Conservation (phyloP, 2,888 invertebrate genomes). For the Lepidochrysops patricia region DNA sequence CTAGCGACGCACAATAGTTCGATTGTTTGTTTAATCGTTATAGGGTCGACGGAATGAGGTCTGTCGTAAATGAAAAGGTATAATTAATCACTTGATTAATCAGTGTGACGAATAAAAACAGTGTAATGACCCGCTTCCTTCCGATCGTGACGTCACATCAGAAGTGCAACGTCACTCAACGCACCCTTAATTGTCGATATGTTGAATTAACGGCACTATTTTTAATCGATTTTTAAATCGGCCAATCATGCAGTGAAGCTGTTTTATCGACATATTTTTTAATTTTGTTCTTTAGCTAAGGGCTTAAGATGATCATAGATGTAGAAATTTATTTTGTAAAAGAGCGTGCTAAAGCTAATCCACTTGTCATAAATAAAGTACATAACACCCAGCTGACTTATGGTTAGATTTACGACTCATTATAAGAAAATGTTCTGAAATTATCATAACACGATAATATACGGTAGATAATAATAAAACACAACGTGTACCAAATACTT, state of each 20-base stretch:
- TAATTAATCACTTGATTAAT: conserved; percentile 74
- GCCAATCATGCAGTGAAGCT: no score
- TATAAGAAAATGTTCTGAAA: not conserved
- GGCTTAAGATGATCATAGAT: no score
- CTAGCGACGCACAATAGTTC: not conserved
- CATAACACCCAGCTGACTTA: not conserved
- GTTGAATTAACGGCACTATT: not conserved
- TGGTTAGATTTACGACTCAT: not conserved
- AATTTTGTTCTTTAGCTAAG: no score
- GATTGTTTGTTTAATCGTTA: conserved; percentile 9
- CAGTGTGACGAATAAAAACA: conserved; percentile 74
- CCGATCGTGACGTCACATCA: conserved; percentile 70
- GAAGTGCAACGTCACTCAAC: conserved; percentile 58
- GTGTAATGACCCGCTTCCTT: conserved; percentile 72
- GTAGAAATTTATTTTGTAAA: no score
- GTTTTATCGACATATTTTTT: no score
- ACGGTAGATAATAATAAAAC: not conserved
- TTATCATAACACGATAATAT: not conserved
- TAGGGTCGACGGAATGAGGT: conserved; percentile 37
- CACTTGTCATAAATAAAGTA: not conserved
- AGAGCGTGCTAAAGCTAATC: not conserved
- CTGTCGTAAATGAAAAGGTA: conserved; percentile 58
- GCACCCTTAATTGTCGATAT: conserved; percentile 11
- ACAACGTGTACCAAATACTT: not conserved
- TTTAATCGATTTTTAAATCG: conserved; percentile 20